A percentile compares a stretch with the other conserved stretches of the same genome.
Evolutionary conservation across 1,140 invertebrate genomes (phyloP).

Genomic region (Caerostris extrusa): DNA sequence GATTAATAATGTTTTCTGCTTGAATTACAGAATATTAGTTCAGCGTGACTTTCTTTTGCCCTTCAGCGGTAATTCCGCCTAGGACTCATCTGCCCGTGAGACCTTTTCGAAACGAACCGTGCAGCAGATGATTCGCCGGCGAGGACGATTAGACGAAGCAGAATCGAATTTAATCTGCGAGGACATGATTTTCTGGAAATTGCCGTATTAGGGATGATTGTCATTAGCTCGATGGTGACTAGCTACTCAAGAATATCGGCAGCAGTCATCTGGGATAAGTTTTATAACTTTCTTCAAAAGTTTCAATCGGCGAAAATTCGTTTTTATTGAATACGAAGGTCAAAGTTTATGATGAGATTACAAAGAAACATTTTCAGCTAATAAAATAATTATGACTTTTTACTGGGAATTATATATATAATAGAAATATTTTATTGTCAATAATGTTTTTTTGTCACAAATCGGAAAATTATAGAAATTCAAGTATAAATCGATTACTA

Average conservation of each 20-base stretch:
- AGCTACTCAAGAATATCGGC: neutral
- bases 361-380: too few relatives aligned
- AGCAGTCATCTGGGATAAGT: neutral
- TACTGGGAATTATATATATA: too few relatives aligned
- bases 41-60: neutral
- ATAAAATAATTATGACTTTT: too few relatives aligned
- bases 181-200: neutral
- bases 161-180: neutral
- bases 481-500: too few relatives aligned
- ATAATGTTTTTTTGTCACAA: too few relatives aligned
- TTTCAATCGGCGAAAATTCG: neutral
- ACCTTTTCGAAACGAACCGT: neutral
- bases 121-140: neutral
- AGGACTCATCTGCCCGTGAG: neutral
- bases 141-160: neutral
- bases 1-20: neutral
- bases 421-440: too few relatives aligned
- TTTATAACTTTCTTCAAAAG: neutral
- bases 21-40: neutral
- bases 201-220: neutral
- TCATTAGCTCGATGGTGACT: neutral
- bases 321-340: neutral
- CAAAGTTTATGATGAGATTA: neutral
- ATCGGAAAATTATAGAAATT: too few relatives aligned
- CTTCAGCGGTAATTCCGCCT: neutral